Evolutionary conservation across 2,888 invertebrate species (phyloP), one percentile per base, ranked within the genome.

Genomic region (Tetragnatha montana): DNA sequence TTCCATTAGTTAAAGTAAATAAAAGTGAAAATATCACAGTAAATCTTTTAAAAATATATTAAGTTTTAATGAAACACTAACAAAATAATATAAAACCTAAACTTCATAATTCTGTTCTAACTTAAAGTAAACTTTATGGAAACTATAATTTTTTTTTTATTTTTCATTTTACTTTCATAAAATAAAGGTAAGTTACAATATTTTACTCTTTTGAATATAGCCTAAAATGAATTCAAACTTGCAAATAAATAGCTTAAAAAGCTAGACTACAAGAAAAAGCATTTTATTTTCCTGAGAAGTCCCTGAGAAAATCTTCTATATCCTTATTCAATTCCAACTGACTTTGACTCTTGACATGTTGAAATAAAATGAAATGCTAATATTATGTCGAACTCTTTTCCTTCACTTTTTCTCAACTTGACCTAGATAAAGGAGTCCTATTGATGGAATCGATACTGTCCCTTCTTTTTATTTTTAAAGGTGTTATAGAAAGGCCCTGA

Each of bases 361-460:
- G 73, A 8, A 74, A 19, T 74, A 71, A 82, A 82, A 82, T 35
- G 82, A 82, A 81, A 82, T 82, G 82, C 74, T 82, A 82, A 82
- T 82, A 82, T 82, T 74, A 71, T 74, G 35, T 74, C 17, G 60
- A 22, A 74, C 51, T 74, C 51, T 22, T 82, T 74, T 82, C 82
- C 73, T 60, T 60, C 60, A 82, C 51, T 17, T 73, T 35, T 17
- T 21, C 74, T 60, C 10, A 60, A 7, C 51, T 14, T 50, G n/a
- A 50, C 73, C 17, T 51, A 35, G 21, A 22, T 21, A 74, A 74
- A 74, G 51, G 51, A 82, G 22, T 74, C 71, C 19, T 49, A 60
- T 71, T 60, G 6, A 10, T 22, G n/a, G 51, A 82, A 82, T 82
- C 82, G 82, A 82, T 82, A 51, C n/a, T 74, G 7, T 35, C 47